Evolutionary conservation across 1,140 invertebrate genomes (phyloP).

Genomic region (Littorina saxatilis): DNA sequence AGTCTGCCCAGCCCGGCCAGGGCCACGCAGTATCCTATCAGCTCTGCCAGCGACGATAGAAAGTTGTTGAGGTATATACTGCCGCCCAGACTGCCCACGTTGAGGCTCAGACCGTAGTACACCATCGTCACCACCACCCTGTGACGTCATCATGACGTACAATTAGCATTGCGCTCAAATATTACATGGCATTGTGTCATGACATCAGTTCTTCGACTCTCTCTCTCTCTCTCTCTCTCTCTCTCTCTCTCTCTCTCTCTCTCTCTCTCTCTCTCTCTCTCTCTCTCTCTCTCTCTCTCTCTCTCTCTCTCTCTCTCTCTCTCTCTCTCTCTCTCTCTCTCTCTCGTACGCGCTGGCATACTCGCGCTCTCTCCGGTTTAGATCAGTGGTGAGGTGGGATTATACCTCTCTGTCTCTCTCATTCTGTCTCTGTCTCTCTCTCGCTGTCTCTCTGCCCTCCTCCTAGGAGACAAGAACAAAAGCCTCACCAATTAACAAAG

Average conservation of each 20-base stretch:
- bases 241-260: conserved; percentile 29
- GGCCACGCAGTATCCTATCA: conserved; percentile 84
- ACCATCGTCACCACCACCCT: conserved; percentile 83
- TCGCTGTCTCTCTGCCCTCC: too few species aligned
- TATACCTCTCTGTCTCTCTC: too few species aligned
- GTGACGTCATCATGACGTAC: background rate
- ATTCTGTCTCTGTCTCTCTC: too few species aligned
- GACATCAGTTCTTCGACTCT: too few species aligned
- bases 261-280: background rate
- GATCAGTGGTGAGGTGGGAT: too few species aligned
- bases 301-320: conserved; percentile 31
- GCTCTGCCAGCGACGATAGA: conserved; percentile 82
- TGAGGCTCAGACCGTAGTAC: conserved; percentile 80
- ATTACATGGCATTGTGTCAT: too few species aligned
- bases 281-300: conserved; percentile 22
- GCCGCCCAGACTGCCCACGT: conserved; percentile 52
- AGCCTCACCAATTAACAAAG: too few species aligned
- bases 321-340: conserved; percentile 35
- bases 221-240: conserved; percentile 36
- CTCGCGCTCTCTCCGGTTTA: too few species aligned
- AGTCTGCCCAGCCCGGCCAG: conserved; percentile 67
- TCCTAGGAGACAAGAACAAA: too few species aligned
- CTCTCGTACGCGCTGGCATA: conserved; percentile 1
- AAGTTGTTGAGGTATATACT: conserved; percentile 69
- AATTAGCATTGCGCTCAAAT: too few species aligned